phyloP scores from a whole-genome alignment of 1,140 invertebrate species.

The Apis florea region DNA sequence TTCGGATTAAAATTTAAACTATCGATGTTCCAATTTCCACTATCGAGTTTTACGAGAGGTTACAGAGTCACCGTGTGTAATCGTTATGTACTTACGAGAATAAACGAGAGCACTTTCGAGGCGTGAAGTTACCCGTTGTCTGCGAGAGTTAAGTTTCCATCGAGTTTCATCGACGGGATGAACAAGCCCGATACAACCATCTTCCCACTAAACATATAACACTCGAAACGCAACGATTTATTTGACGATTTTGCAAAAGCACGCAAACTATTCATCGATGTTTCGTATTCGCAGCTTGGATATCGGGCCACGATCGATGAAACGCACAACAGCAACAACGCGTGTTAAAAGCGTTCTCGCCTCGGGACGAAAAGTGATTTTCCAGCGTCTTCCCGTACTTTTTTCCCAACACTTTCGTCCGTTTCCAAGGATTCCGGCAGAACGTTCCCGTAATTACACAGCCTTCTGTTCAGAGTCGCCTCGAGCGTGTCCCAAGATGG shows the following conservation, averaged over 20 bases:
- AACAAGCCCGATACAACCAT: background rate
- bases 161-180: background rate
- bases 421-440: constrained; percentile 14
- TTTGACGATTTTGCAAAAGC: background rate
- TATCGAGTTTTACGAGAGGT: background rate
- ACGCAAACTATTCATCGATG: background rate
- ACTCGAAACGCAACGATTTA: constrained; percentile 4
- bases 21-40: background rate
- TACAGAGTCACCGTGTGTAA: background rate
- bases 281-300: background rate
- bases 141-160: background rate
- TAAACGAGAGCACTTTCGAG: background rate
- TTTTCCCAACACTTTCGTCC: background rate
- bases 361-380: constrained; percentile 14
- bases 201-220: constrained; percentile 1
- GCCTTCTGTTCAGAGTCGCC: constrained; percentile 66
- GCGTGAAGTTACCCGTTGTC: background rate
- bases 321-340: background rate
- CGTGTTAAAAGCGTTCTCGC: background rate
- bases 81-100: background rate
- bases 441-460: constrained; percentile 57
- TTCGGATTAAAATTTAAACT: constrained; percentile 37
- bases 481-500: constrained; percentile 70
- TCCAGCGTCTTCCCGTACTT: background rate
- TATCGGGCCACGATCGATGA: background rate